Base-by-base conservation (phyloP, 2,888 invertebrate genomes). In the Drosophila antonietae region DNA sequence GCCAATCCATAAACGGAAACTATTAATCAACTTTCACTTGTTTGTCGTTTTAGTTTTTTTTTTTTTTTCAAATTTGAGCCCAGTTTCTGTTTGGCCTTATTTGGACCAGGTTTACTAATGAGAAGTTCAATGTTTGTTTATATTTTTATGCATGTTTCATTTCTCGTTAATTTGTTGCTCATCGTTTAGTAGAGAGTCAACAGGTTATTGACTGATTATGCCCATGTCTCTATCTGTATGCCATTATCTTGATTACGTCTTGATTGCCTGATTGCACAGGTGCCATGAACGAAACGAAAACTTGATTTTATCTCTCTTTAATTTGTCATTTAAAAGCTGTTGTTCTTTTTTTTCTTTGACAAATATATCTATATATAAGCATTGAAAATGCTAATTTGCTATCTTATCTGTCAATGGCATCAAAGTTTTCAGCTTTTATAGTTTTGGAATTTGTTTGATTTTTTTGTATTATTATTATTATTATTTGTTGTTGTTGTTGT, bases 1-100 rank as follows among this genome's bases (percentile, higher is more conserved):
- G 18, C 18, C 56, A 66, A 57, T 37, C 78, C 80, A 72, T 80
- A 80, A 87, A 80, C 85, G 87, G 85, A 87, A 85, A 84, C 82
- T 70, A 77, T 85, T 84, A 82, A 87, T 87, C 70, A 85, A 87
- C 85, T 85, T 85, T 85, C 85, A 85, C 84, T 84, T 78, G 78
- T 73, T 74, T 47, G 39, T 53, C 52, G 18, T 68, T 18, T 33
- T 18, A 28, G 28, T 28, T 28, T 6, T 9, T 47, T 28, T 10
- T 58, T 28, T 41, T 43, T 41, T 43, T 58, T 39, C 33, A 28
- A 39, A 28, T 52, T 65, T 65, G 9, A 53, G 39, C 33, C 33
- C 20, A 31, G 44, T 49, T 58, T 60, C 46, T 33, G 23, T 15
- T 39, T 39, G 47, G 47, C 6, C 65, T 49, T 33, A 39, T 65